A percentile compares a stretch with the other conserved stretches of the same genome.
Evolutionary conservation across 2,888 invertebrate species (phyloP).

Genomic region (Acanthosoma haemorrhoidale): DNA sequence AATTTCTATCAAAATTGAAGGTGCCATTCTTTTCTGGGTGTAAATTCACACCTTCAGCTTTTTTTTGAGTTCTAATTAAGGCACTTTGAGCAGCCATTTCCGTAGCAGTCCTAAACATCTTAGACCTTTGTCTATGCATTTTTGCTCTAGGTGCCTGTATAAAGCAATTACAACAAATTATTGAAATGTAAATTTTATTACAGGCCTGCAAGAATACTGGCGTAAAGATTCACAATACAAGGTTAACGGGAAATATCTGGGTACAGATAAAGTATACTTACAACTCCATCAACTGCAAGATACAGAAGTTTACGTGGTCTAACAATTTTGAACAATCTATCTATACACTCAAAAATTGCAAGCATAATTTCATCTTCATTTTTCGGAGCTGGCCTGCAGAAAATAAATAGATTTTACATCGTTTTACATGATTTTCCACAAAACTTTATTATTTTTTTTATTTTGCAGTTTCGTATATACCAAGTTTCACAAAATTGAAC

Average conservation of each 20-base stretch:
- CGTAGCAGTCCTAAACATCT: conserved; percentile 90
- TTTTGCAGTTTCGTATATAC: too few species aligned
- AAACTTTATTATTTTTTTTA: too few species aligned
- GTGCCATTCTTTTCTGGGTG: conserved; percentile 85
- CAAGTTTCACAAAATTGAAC: too few species aligned
- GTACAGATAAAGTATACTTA: background rate
- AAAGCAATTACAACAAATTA: conserved; percentile 51
- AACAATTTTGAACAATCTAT: conserved; percentile 78
- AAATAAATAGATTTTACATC: background rate
- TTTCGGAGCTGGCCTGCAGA: conserved; percentile 71
- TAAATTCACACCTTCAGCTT: conserved; percentile 64
- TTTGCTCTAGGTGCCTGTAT: conserved; percentile 79
- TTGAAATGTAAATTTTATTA: conserved; percentile 18
- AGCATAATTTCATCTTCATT: conserved; percentile 99
- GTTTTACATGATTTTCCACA: too few species aligned
- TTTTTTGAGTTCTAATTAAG: conserved; percentile 55
- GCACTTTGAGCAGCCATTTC: conserved; percentile 85
- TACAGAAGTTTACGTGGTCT: conserved; percentile 88
- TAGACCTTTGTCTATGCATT: conserved; percentile 98
- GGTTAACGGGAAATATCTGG: too few species aligned
- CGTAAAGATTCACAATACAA: conserved; percentile 52
- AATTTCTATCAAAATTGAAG: conserved; percentile 97
- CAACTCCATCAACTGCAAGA: conserved; percentile 99
- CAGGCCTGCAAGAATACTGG: background rate
- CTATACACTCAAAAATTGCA: conserved; percentile 97